phyloP scores from a whole-genome alignment of 1,140 invertebrate genomes.

The Limonius californicus region DNA sequence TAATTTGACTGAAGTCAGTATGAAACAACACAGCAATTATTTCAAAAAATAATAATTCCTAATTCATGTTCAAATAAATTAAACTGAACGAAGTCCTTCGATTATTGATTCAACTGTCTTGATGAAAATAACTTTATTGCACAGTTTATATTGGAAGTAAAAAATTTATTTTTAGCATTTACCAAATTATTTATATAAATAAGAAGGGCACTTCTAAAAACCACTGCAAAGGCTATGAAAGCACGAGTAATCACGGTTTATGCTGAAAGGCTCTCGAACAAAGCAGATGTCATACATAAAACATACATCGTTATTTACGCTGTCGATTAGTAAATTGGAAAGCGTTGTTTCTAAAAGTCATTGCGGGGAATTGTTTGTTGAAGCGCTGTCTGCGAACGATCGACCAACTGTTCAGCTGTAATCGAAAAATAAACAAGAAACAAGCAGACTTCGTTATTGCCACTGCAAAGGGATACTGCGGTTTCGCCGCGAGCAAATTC shows the following conservation, averaged over 20 bases:
- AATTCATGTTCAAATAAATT: too few species aligned
- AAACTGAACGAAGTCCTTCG: too few species aligned
- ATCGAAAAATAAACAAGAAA: conserved; percentile 3
- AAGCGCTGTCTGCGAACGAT: conserved; percentile 1
- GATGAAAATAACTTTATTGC: too few species aligned
- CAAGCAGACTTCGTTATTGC: background rate
- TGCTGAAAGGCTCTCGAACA: conserved; percentile 18
- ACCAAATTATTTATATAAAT: too few species aligned
- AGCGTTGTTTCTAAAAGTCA: conserved; percentile 27
- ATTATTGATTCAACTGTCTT: too few species aligned
- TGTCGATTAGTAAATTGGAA: conserved; percentile 29
- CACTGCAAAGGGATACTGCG: background rate
- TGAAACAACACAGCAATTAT: too few species aligned
- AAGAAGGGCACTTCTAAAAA: too few species aligned
- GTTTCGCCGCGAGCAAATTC: background rate
- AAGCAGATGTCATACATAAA: background rate
- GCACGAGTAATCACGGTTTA: background rate
- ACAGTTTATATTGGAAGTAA: too few species aligned
- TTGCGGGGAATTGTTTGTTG: conserved; percentile 25
- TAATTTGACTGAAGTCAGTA: too few species aligned
- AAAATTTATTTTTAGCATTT: too few species aligned
- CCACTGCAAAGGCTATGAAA: too few species aligned
- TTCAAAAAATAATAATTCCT: too few species aligned
- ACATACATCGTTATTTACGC: conserved; percentile 22
- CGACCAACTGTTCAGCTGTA: conserved; percentile 10